A percentile compares a stretch with the other conserved stretches of the same genome.
Conservation (phyloP, 2,113 vertebrate species). For the Bubo scandiacus region DNA sequence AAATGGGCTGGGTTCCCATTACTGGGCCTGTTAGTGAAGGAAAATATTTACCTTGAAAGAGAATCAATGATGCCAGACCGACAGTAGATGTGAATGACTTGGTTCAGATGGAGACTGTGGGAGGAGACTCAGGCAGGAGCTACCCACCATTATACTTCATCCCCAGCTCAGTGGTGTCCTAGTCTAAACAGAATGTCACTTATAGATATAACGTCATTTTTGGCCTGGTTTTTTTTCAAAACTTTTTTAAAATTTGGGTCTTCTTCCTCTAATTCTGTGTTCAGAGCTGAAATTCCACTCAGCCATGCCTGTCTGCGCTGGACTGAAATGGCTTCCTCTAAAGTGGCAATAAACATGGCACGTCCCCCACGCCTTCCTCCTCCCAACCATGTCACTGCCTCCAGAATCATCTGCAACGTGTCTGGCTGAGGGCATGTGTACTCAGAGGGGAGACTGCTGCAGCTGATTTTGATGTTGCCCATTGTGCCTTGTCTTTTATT, state of each 20-base stretch:
- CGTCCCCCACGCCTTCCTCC: not conserved
- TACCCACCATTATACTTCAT: not conserved
- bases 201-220: accelerated
- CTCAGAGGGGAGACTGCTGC: not conserved
- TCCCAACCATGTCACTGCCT: not conserved
- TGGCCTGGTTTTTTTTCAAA: too few relatives aligned
- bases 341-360: not conserved
- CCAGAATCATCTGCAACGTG: not conserved
- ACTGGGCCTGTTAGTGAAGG: not conserved
- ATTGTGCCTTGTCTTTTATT: not conserved
- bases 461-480: not conserved
- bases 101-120: not conserved
- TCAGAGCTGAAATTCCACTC: not conserved
- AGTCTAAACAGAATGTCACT: not conserved
- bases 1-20: not conserved
- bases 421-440: not conserved
- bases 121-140: not conserved
- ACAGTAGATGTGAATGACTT: not conserved
- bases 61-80: not conserved
- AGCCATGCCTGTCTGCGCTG: not conserved
- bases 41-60: not conserved
- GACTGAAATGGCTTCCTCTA: not conserved
- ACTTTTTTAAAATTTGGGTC: not conserved
- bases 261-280: not conserved
- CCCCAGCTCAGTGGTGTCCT: not conserved